Evolutionary conservation across 2,797 vertebrate species (phyloP).

Genomic region (Thalassophryne amazonica): DNA sequence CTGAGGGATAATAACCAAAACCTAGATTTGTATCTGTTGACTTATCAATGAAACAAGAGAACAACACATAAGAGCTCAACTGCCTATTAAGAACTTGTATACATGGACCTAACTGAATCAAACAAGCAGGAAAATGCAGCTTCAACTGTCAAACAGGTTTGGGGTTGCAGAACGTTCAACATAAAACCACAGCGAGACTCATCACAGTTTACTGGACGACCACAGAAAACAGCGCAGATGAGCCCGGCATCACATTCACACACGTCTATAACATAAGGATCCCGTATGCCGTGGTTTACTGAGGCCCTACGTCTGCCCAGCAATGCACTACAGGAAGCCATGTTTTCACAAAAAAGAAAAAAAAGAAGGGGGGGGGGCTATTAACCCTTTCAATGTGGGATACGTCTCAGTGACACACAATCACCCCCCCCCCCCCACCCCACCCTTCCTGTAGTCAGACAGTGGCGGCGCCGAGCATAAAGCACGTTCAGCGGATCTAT

Average conservation of each 20-base stretch:
- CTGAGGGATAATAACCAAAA: too few species aligned
- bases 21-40: too few species aligned
- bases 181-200: neutral
- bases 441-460: slow-evolving; percentile 31
- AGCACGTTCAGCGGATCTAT: slow-evolving; percentile 17
- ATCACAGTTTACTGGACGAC: neutral
- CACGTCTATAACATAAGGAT: slow-evolving; percentile 8
- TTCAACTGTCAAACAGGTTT: too few species aligned
- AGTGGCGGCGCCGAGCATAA: slow-evolving; percentile 18
- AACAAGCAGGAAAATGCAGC: too few species aligned
- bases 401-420: slow-evolving; percentile 30
- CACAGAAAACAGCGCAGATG: neutral
- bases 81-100: too few species aligned
- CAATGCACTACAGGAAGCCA: slow-evolving; percentile 42
- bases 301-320: slow-evolving; percentile 28
- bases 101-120: too few species aligned
- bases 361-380: too few species aligned
- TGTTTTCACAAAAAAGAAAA: slow-evolving; percentile 4
- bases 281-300: slow-evolving; percentile 6
- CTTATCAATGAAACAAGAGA: too few species aligned
- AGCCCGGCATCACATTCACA: slow-evolving; percentile 3
- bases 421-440: slow-evolving; percentile 10
- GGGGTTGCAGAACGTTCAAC: too few species aligned
- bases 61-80: too few species aligned
- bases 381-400: slow-evolving; percentile 61